Percentiles rank a stretch among this genome's conserved stretches.
These are phyloP conservation scores for Tauraco hartlaubi DNA, from an alignment of 2,797 vertebrate species.

Conservation along the genomic window DNA sequence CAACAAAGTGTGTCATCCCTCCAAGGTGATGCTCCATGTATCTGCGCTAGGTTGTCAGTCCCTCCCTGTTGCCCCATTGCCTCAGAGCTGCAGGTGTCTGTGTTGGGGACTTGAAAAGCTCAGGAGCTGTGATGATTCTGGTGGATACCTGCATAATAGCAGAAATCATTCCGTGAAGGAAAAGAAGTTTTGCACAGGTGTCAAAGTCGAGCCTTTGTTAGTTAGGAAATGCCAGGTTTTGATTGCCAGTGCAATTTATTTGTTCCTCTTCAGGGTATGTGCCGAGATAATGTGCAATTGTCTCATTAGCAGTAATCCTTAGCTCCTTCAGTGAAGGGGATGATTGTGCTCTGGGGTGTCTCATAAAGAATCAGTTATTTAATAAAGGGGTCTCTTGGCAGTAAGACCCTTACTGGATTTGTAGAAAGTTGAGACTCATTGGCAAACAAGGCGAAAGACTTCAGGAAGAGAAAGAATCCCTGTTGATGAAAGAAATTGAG, in stretches of 20 bases:
- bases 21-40: neutral
- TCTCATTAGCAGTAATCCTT: conserved; percentile 43
- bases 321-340: conserved; percentile 21
- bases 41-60: neutral
- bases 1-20: neutral
- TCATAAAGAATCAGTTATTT: neutral
- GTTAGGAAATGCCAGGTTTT: neutral
- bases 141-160: neutral
- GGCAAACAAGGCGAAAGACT: neutral
- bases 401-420: neutral
- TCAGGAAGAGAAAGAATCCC: neutral
- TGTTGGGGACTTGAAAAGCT: neutral
- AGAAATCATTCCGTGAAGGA: neutral
- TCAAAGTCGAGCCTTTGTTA: neutral
- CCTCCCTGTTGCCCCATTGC: neutral
- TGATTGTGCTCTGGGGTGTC: neutral
- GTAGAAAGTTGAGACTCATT: neutral
- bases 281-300: neutral
- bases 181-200: neutral
- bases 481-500: neutral
- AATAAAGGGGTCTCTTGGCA: conserved; percentile 21
- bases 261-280: neutral
- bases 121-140: neutral
- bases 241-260: neutral
- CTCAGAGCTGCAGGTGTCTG: neutral